Conservation (phyloP, 2,888 invertebrate species). For the Andrena camellia region DNA sequence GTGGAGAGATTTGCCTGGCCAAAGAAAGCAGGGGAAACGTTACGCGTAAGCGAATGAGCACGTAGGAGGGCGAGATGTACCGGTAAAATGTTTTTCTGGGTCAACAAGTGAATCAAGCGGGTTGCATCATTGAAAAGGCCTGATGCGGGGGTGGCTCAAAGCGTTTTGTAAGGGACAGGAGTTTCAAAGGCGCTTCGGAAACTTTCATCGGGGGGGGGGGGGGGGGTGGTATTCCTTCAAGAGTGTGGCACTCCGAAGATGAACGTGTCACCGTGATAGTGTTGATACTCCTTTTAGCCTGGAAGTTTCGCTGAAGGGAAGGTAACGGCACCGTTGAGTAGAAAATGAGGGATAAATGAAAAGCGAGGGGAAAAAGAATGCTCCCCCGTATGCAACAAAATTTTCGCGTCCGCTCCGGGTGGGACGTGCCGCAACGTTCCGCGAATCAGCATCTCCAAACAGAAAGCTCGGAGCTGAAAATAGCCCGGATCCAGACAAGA, state of each 20-base stretch:
- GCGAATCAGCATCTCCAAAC: neutral
- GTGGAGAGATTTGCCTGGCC: neutral
- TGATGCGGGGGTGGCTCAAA: slow-evolving; percentile 49
- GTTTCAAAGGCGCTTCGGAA: slow-evolving; percentile 58
- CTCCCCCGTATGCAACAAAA: slow-evolving; percentile 11
- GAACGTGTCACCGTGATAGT: slow-evolving; percentile 56
- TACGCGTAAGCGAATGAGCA: slow-evolving; percentile 45
- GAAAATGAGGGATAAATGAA: slow-evolving; percentile 49
- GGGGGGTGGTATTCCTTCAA: slow-evolving; percentile 45
- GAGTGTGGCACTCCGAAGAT: slow-evolving; percentile 60
- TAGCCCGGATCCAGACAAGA: neutral
- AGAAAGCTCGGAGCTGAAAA: neutral
- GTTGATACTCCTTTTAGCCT: slow-evolving; percentile 55
- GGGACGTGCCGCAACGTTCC: neutral
- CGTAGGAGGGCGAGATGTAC: neutral
- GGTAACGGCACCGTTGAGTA: slow-evolving; percentile 38
- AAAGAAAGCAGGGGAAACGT: neutral
- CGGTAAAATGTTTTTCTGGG: slow-evolving; percentile 57
- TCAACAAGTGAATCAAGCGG: slow-evolving; percentile 56
- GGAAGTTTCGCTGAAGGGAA: slow-evolving; percentile 36
- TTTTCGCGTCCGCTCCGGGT: neutral
- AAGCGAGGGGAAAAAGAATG: neutral
- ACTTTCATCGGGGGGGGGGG: slow-evolving; percentile 37
- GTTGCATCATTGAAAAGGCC: slow-evolving; percentile 58
- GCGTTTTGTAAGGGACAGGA: slow-evolving; percentile 57